A percentile compares a stretch with the other conserved stretches of the same genome.
Conservation (phyloP, 2,888 invertebrate species). For the Steinernema carpocapsae region DNA sequence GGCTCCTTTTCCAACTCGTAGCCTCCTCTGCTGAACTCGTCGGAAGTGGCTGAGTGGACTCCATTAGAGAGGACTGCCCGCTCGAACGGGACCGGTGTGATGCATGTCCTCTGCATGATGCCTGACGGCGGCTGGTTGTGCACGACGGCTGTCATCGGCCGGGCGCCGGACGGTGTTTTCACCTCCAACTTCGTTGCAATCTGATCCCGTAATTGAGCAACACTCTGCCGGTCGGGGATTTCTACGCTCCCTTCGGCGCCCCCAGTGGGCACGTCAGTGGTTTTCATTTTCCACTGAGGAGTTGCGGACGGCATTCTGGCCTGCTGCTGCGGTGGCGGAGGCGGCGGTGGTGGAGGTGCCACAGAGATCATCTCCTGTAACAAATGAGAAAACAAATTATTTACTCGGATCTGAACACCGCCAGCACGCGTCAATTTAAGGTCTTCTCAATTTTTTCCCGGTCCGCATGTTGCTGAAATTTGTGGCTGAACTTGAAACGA, state of each 20-base stretch:
- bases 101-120: constrained; percentile 4
- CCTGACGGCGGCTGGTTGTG: not conserved
- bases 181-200: constrained; percentile 41
- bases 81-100: constrained; percentile 22
- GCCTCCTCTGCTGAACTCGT: not conserved
- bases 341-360: constrained; percentile 34
- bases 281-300: constrained; percentile 25
- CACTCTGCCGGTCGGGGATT: constrained; percentile 39
- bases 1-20: constrained; percentile 23
- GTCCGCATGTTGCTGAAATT: no score
- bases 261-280: constrained; percentile 28
- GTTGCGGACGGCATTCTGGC: not conserved
- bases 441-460: not conserved
- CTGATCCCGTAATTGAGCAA: constrained; percentile 40
- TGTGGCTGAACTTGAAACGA: no score
- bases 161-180: constrained; percentile 38
- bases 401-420: not conserved
- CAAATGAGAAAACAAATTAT: not conserved
- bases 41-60: not conserved
- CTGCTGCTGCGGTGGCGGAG: constrained; percentile 32
- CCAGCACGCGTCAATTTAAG: constrained; percentile 3
- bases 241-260: constrained; percentile 37
- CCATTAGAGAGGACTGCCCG: constrained; percentile 23
- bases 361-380: constrained; percentile 32
- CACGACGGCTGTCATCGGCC: constrained; percentile 31